Conservation (phyloP, 2,797 vertebrate species). For the Petrocephalus sullivani region DNA sequence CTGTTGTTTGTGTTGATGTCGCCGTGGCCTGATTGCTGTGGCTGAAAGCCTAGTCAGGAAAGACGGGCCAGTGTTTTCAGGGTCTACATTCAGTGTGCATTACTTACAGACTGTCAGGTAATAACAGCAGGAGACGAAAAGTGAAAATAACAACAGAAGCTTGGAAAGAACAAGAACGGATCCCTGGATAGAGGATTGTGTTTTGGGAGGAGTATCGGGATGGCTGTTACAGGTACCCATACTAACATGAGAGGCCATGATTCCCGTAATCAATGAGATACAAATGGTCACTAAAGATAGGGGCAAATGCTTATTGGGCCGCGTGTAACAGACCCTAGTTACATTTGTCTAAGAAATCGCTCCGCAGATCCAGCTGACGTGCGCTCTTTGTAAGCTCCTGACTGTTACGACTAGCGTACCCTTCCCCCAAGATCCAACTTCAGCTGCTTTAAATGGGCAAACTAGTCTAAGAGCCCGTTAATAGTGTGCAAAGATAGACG, state of each 20-base stretch:
- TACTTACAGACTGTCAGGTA: background rate
- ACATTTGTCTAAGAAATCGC: background rate
- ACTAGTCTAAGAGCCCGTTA: background rate
- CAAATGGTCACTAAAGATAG: conserved; percentile 3
- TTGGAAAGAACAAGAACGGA: background rate
- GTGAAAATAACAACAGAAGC: background rate
- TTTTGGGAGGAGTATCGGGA: background rate
- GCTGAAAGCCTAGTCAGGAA: background rate
- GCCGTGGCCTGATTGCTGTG: conserved; percentile 2
- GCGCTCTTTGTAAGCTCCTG: background rate
- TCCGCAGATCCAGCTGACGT: background rate
- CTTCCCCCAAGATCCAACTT: background rate
- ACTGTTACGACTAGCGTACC: background rate
- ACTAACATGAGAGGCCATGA: background rate
- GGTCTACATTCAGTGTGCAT: background rate
- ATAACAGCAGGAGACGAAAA: background rate
- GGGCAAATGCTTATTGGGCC: background rate
- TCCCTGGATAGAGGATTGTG: background rate
- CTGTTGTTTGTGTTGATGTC: conserved; percentile 34
- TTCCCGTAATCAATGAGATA: background rate
- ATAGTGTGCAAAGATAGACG: conserved; percentile 1
- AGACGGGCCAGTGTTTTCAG: conserved; percentile 22
- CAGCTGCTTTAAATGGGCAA: background rate
- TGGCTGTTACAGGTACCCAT: background rate
- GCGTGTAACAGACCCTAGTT: background rate